These are phyloP conservation scores for Hippoglossus stenolepis DNA, from an alignment of 2,113 vertebrate species.

Conservation along the genomic window DNA sequence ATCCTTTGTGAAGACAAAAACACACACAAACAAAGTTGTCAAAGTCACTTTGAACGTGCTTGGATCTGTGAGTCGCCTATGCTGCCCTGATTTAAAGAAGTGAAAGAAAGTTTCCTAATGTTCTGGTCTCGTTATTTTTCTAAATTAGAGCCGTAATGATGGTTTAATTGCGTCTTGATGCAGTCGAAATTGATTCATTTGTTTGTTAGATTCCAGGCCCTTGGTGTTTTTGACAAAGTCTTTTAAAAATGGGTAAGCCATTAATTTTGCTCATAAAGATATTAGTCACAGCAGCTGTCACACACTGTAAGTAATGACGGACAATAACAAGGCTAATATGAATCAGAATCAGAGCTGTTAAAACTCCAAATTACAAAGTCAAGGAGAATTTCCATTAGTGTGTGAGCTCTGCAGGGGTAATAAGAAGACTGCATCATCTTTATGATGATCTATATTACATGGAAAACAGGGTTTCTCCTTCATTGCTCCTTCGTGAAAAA, in stretches of 20 bases:
- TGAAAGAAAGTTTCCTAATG: constrained; percentile 41
- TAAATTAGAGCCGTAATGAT: constrained; percentile 49
- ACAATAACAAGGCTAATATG: constrained; percentile 36
- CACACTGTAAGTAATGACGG: constrained; percentile 33
- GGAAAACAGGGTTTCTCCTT: neutral
- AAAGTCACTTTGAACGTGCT: constrained; percentile 45
- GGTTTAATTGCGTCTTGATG: constrained; percentile 41
- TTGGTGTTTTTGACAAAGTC: constrained; percentile 50
- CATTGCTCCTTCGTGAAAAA: neutral
- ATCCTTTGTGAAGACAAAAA: constrained; percentile 25
- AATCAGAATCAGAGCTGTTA: constrained; percentile 19
- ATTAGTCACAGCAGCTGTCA: constrained; percentile 42
- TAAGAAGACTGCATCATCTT: neutral
- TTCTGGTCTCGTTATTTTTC: constrained; percentile 56
- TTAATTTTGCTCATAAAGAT: constrained; percentile 54
- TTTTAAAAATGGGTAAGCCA: constrained; percentile 43
- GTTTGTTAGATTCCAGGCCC: constrained; percentile 40
- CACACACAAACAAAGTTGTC: constrained; percentile 40
- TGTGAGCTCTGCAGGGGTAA: neutral
- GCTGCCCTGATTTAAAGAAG: constrained; percentile 20
- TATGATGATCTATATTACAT: constrained; percentile 5
- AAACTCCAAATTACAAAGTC: constrained; percentile 29
- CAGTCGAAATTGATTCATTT: constrained; percentile 48
- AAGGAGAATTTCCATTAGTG: constrained; percentile 13
- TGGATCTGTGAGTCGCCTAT: neutral